These are phyloP conservation scores for Rhodophaea formosa DNA, from an alignment of 2,888 invertebrate species.

Conservation along the genomic window DNA sequence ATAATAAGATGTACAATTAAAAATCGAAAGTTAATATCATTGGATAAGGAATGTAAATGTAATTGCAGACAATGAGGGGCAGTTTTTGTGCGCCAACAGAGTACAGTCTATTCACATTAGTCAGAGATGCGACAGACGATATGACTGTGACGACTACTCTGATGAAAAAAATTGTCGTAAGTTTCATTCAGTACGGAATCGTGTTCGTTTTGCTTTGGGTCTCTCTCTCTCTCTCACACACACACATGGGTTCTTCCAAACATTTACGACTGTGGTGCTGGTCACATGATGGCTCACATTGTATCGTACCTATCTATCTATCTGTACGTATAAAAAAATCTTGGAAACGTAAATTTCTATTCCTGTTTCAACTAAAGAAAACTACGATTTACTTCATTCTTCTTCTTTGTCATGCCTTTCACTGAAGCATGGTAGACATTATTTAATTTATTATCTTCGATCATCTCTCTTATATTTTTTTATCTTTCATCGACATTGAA, in stretches of 20 bases:
- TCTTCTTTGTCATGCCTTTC: neutral
- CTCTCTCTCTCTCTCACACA: too few species aligned
- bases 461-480: too few species aligned
- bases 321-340: neutral
- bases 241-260: conserved; percentile 26
- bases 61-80: conserved; percentile 58
- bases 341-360: neutral
- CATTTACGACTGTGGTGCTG: neutral
- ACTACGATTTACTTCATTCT: neutral
- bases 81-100: conserved; percentile 7
- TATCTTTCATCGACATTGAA: neutral
- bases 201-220: conserved; percentile 24
- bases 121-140: conserved; percentile 82
- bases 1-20: too few species aligned
- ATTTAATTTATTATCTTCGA: neutral
- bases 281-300: neutral
- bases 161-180: conserved; percentile 90
- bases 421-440: neutral
- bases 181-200: conserved; percentile 50
- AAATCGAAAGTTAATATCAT: neutral
- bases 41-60: conserved; percentile 26
- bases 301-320: neutral
- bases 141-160: conserved; percentile 87
- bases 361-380: neutral
- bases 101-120: conserved; percentile 74